Base-by-base conservation (phyloP, 2,797 vertebrate species). In the Crotalus adamanteus region DNA sequence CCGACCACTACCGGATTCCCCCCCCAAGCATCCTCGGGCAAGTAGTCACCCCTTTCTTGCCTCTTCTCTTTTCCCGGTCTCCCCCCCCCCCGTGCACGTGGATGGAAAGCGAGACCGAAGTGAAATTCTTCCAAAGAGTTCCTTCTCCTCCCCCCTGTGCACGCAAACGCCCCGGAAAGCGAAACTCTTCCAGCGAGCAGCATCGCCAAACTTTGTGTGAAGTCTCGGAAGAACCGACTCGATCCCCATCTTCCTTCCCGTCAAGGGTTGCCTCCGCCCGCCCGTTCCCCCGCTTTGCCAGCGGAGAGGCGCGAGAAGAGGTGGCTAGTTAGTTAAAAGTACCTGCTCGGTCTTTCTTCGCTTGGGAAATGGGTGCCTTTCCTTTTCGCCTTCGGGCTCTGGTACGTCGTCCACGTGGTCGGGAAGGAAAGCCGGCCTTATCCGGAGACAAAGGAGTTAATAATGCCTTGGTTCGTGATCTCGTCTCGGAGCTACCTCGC, bases 391-490 rank as follows among this genome's bases (percentile, higher is more conserved):
- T 60, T 47, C 20, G 31, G 57, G 57, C 37, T 59, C 57, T 13
- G 18, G 14, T 20, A 28, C 22, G 59, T 12, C 20, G 26, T 59
- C 78, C 2, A 28, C 42, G 12, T 9, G 37, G 16, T 16, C 0
- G 16, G 26, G 55, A 26, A 14, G 6, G n/a, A 20, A 16, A 37
- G 31, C 12, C 22, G 13, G 3, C 28, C 11, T 51, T 2, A 94
- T 93, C 94, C 94, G 93, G 95, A 92, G 92, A 90, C 94, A 87
- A 92, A 93, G 85, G 73, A 86, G 88, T 87, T 90, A 90, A 87
- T 90, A 90, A 87, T 4, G 78, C 42, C 31, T 53, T 8, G 47
- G 63, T 25, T 4, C 3, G 2, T 47, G 90, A 60, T 78, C 91
- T 69, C 73, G 37, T 25, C 93, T 55, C 87, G 60, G 22, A 20